Conservation (phyloP, 2,113 vertebrate genomes). For the Cinclus mexicanus region DNA sequence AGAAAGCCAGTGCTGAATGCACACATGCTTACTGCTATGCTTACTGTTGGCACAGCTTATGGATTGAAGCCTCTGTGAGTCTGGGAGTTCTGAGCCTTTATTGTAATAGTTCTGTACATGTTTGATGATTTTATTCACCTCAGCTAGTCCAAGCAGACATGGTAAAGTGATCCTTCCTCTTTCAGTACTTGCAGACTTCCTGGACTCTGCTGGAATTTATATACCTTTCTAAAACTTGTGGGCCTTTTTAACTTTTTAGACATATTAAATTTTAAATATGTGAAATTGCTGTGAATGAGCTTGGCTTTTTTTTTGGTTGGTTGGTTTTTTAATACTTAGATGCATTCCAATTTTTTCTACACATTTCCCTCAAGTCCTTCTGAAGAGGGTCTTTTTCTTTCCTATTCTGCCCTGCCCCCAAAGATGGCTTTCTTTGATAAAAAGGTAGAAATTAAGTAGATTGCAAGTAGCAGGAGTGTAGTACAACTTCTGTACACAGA, state of each 20-base stretch:
- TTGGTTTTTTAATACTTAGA: neutral
- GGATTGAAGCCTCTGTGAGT: neutral
- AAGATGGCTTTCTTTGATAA: neutral
- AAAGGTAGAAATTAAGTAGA: neutral
- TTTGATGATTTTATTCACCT: neutral
- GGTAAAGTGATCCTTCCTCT: neutral
- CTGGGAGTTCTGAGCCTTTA: neutral
- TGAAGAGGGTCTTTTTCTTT: neutral
- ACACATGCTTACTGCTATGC: neutral
- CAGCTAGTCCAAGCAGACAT: neutral
- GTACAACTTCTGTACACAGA: neutral
- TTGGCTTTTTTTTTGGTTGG: neutral
- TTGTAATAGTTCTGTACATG: neutral
- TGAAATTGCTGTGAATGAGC: neutral
- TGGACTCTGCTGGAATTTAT: neutral
- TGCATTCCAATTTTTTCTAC: neutral
- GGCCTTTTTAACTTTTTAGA: neutral
- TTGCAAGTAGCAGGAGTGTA: neutral
- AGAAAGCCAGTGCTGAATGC: neutral
- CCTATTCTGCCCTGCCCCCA: neutral
- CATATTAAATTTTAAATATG: neutral
- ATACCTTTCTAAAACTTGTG: neutral
- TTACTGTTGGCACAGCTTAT: neutral
- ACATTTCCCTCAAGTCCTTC: neutral
- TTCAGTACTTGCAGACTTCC: neutral